phyloP scores from a whole-genome alignment of 2,888 invertebrate genomes.

The Acrobasis suavella region DNA sequence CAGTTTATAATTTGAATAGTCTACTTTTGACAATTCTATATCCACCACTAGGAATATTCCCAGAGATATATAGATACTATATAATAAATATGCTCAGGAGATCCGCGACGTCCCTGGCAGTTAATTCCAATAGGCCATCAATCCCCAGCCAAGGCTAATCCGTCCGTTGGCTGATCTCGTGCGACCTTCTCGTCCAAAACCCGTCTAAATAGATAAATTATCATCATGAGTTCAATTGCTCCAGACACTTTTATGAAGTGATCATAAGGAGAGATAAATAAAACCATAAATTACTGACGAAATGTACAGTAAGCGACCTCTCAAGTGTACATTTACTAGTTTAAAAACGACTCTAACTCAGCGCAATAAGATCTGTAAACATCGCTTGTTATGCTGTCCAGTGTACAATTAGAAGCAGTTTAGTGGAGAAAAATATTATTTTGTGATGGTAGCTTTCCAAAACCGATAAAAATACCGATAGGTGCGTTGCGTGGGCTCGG shows the following conservation, averaged over 20 bases:
- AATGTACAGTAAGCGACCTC: neutral
- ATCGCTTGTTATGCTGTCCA: neutral
- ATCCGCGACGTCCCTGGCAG: neutral
- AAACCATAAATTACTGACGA: constrained; percentile 9
- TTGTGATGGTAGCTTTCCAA: constrained; percentile 6
- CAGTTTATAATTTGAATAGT: too few species aligned
- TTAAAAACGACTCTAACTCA: neutral
- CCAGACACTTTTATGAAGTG: constrained; percentile 15
- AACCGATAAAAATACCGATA: constrained; percentile 18
- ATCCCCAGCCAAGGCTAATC: neutral
- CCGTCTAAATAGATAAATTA: constrained; percentile 4
- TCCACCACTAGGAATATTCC: too few species aligned
- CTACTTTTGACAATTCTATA: too few species aligned
- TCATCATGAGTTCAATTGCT: constrained; percentile 5
- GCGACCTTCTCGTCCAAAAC: neutral
- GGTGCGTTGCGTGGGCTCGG: constrained; percentile 1
- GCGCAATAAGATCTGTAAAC: neutral
- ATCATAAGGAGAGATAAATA: constrained; percentile 11
- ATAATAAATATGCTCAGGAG: too few species aligned
- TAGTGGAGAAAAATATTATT: neutral
- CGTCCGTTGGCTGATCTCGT: neutral
- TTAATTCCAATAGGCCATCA: neutral
- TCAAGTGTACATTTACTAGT: neutral
- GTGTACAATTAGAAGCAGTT: neutral
- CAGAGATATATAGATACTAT: too few species aligned